Conservation (phyloP, 2,113 vertebrate genomes). For the Galeopterus variegatus region DNA sequence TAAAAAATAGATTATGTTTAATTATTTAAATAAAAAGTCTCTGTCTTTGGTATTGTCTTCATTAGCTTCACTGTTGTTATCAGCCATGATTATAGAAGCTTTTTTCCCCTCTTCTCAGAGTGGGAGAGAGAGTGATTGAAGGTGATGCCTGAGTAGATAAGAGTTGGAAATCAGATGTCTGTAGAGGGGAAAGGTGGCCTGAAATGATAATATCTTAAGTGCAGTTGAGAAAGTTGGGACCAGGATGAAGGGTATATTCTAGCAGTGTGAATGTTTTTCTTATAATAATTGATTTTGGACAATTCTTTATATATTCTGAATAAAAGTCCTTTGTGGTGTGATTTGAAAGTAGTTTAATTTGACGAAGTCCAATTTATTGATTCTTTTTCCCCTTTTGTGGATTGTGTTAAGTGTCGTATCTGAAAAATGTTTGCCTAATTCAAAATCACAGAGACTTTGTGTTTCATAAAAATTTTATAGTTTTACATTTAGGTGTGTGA, state of each 20-base stretch:
- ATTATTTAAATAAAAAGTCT: background rate
- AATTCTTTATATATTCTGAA: background rate
- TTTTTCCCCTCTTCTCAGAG: background rate
- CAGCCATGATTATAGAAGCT: background rate
- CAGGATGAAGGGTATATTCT: background rate
- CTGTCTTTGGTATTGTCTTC: background rate
- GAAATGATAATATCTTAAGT: background rate
- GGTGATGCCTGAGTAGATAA: background rate
- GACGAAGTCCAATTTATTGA: background rate
- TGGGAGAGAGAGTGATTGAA: background rate
- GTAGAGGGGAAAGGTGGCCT: background rate
- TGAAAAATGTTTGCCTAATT: background rate
- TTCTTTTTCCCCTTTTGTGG: background rate
- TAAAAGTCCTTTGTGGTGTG: background rate
- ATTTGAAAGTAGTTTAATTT: background rate
- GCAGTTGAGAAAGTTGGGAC: background rate
- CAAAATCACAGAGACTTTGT: background rate
- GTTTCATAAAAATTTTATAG: background rate
- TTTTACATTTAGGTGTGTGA: background rate
- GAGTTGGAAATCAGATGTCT: background rate
- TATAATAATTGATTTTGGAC: background rate
- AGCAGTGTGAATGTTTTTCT: background rate
- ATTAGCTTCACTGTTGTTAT: background rate
- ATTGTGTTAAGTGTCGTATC: background rate
- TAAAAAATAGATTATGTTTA: background rate